Evolutionary conservation across 1,140 invertebrate genomes (phyloP), one percentile per base, ranked within the genome.

Genomic region (Polypedilum vanderplanki): DNA sequence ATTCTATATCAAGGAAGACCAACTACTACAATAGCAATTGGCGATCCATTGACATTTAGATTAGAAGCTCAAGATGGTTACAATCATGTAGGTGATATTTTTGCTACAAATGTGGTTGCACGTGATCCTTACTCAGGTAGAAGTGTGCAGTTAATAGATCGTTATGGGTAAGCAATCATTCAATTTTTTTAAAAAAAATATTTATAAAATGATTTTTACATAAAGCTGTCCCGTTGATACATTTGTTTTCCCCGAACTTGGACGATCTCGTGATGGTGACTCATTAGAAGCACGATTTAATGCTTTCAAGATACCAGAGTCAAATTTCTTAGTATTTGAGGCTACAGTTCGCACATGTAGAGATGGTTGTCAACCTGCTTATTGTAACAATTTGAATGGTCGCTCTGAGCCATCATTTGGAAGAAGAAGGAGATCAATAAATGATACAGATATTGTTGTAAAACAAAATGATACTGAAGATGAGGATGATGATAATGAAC

Each of bases 291-390:
- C 94, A 0, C 86, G 93, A 77, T 97, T 97, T 80, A 95, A 96
- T 83, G 95, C 95, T 1, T 97, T 96, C 78, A 97, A 97, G 84
- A 95, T 97, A 78, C 95, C 95, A 0, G 94, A 96, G 85, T 96
- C 94, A 0, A 96, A 96, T 81, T 95, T 95, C 84, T 81, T 97
- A 73, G 93, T 97, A 0, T 97, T 97, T 80, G 94, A 97, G 84
- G 95, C 95, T 0, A 96, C 92, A 0, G 94, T 97, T 0, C 85
- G 91, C 76, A 94, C 93, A 0, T 96, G 94, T 78, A 84, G 93
- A 70, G 92, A 94, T 76, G 93, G 93, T 0, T 96, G 94, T 82
- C 92, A 94, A 81, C 93, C 94, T 41, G 91, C 93, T 20, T 93
- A 93, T 79, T 95, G 93, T 80, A 90, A 90, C 1, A 88, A 87